phyloP scores from a whole-genome alignment of 2,888 invertebrate species.

The Spodoptera littoralis region DNA sequence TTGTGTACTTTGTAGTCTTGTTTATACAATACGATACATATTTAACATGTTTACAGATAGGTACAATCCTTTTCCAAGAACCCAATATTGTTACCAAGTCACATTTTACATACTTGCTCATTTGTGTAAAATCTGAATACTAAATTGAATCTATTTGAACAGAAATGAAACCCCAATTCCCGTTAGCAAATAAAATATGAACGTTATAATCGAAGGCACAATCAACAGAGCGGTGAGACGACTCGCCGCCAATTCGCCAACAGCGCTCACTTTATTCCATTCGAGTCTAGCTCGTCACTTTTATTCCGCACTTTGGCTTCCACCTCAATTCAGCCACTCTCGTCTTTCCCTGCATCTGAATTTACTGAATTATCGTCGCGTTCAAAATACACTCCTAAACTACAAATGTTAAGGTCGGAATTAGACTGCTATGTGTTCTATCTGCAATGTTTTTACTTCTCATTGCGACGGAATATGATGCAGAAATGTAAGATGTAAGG shows the following conservation, averaged over 20 bases:
- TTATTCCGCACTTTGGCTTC: conserved; percentile 86
- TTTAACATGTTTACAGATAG: no score
- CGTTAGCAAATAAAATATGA: conserved; percentile 34
- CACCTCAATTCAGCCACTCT: conserved; percentile 85
- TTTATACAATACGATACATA: no score
- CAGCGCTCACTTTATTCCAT: conserved; percentile 59
- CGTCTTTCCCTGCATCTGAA: conserved; percentile 83
- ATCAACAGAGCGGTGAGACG: conserved; percentile 47
- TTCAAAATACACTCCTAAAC: conserved; percentile 52
- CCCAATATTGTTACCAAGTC: no score
- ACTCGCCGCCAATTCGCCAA: conserved; percentile 58
- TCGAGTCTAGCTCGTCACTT: conserved; percentile 78
- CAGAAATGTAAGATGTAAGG: conserved; percentile 87
- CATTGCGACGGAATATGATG: conserved; percentile 87
- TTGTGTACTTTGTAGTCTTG: no score
- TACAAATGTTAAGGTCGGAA: conserved; percentile 30
- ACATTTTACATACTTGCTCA: no score
- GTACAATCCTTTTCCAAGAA: no score
- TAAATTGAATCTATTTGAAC: not conserved
- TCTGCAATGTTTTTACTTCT: conserved; percentile 86
- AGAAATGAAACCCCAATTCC: not conserved
- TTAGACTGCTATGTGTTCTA: conserved; percentile 47
- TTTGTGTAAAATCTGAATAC: not conserved
- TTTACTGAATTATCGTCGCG: conserved; percentile 66
- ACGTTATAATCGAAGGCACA: conserved; percentile 49